A percentile compares a stretch with the other conserved stretches of the same genome.
phyloP scores from a whole-genome alignment of 2,113 vertebrate species.

The Accipiter virgatus region DNA sequence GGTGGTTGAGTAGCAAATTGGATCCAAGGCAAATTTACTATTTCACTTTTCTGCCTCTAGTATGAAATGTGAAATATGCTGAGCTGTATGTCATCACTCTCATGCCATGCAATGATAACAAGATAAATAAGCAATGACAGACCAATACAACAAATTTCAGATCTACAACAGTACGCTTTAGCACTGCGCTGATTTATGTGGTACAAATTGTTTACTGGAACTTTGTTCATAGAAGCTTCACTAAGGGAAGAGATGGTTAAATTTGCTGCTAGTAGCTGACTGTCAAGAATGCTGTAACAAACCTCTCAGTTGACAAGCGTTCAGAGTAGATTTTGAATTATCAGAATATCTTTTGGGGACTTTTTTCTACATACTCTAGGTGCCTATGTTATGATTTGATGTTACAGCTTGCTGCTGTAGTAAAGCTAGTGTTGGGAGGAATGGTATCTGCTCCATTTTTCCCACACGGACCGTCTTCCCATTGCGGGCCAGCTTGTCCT shows the following conservation, averaged over 20 bases:
- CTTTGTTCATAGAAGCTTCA: neutral
- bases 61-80: neutral
- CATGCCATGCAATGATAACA: neutral
- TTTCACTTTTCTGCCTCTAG: neutral
- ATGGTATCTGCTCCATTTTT: neutral
- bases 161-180: neutral
- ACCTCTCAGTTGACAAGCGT: rapidly evolving
- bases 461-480: no score
- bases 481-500: neutral
- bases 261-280: neutral
- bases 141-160: neutral
- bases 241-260: neutral
- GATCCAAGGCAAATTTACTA: neutral
- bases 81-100: neutral
- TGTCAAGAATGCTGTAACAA: neutral
- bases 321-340: neutral
- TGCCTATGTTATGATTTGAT: neutral
- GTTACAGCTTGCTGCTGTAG: neutral
- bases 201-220: neutral
- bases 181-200: rapidly evolving
- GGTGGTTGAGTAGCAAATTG: neutral
- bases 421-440: neutral
- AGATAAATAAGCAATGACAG: neutral
- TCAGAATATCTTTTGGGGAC: neutral
- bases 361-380: neutral